Evolutionary conservation across 2,888 invertebrate genomes (phyloP).

Genomic region (Xestia sexstrigata): DNA sequence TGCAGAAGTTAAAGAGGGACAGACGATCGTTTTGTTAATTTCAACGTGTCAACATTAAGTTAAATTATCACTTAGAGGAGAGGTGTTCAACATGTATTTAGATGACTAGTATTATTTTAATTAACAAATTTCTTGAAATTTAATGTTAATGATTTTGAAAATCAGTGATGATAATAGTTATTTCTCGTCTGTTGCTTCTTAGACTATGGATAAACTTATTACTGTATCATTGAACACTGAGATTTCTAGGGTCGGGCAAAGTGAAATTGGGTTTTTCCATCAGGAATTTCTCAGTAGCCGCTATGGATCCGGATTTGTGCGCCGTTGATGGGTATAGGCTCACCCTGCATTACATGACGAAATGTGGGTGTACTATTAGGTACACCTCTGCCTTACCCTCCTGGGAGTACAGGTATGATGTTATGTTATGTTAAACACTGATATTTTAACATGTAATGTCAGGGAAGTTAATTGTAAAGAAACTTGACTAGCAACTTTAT

Average conservation of each 20-base stretch:
- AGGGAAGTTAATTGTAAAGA: not conserved
- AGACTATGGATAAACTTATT: not conserved
- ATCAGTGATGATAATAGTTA: not conserved
- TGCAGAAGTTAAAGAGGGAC: constrained; percentile 23
- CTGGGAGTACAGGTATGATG: not conserved
- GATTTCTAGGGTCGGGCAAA: not conserved
- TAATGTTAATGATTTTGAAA: constrained; percentile 18
- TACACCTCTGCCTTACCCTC: not conserved
- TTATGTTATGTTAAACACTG: not conserved
- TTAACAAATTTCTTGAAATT: constrained; percentile 39
- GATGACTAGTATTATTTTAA: constrained; percentile 49
- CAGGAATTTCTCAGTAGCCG: too few relatives aligned
- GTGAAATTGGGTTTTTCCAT: too few relatives aligned
- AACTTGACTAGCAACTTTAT: not conserved
- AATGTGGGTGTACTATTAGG: too few relatives aligned
- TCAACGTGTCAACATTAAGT: constrained; percentile 53
- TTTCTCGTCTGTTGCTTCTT: not conserved
- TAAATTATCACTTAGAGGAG: constrained; percentile 52
- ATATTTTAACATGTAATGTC: not conserved
- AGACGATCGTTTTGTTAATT: constrained; percentile 46
- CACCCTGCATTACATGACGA: too few relatives aligned
- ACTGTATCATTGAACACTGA: not conserved
- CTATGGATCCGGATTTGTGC: too few relatives aligned
- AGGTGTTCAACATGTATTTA: constrained; percentile 45
- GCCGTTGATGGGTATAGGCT: too few relatives aligned